Evolutionary conservation across 2,797 vertebrate genomes (phyloP).

Genomic region (Amphiprion clarkii): DNA sequence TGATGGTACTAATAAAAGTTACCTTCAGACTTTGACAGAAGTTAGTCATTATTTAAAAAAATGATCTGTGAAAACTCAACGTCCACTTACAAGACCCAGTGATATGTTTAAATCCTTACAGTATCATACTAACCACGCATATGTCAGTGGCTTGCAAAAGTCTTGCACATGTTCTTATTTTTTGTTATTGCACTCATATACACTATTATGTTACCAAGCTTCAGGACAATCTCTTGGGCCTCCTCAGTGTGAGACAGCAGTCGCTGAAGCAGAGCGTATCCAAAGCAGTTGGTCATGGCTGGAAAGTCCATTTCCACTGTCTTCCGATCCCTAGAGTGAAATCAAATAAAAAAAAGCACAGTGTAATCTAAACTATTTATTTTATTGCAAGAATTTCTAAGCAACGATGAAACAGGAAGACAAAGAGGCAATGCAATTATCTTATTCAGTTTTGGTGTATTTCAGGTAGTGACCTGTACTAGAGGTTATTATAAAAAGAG

Average conservation of each 20-base stretch:
- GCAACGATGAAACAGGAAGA: conserved; percentile 3
- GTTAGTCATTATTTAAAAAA: conserved; percentile 14
- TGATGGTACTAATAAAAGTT: conserved; percentile 6
- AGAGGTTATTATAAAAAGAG: conserved; percentile 7
- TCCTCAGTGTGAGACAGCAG: conserved; percentile 92
- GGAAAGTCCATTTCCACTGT: conserved; percentile 90
- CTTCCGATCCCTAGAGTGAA: conserved; percentile 88
- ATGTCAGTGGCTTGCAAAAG: not conserved
- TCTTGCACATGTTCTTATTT: not conserved
- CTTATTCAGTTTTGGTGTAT: conserved; percentile 6
- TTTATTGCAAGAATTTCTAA: conserved; percentile 5
- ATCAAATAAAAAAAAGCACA: conserved; percentile 25
- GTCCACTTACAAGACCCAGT: not conserved
- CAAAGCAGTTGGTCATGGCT: conserved; percentile 90
- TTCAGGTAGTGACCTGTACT: conserved; percentile 5
- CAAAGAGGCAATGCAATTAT: conserved; percentile 2
- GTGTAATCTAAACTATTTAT: not conserved
- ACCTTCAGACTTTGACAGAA: conserved; percentile 6
- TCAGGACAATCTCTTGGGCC: conserved; percentile 91
- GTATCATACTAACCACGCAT: not conserved
- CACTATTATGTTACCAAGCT: conserved; percentile 86
- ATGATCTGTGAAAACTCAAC: conserved; percentile 8
- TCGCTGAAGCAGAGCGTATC: conserved; percentile 91
- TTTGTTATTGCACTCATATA: not conserved
- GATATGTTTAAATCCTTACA: conserved; percentile 1